Percentiles rank a stretch among this genome's conserved stretches.
Conservation (phyloP, 2,113 vertebrate species). For the Pseudorasbora parva region DNA sequence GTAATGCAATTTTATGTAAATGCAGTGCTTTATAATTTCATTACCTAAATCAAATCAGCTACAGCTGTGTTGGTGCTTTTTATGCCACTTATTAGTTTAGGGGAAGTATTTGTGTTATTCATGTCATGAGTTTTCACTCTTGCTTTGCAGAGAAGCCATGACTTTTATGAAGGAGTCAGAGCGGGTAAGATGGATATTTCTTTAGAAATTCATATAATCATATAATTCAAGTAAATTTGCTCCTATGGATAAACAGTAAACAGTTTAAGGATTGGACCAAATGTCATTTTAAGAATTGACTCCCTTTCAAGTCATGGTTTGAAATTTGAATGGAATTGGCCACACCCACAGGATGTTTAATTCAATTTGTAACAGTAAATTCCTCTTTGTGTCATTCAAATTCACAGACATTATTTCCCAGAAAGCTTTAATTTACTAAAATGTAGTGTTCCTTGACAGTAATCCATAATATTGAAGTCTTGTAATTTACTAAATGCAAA, state of each 20-base stretch:
- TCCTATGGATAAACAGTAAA: background rate
- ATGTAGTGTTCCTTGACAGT: background rate
- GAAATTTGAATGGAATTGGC: background rate
- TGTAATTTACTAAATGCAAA: background rate
- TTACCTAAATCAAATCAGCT: background rate
- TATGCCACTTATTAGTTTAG: slow-evolving; percentile 16
- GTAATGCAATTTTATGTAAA: slow-evolving; percentile 38
- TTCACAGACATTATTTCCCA: no score
- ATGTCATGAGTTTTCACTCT: slow-evolving; percentile 43
- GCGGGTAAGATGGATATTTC: slow-evolving; percentile 80
- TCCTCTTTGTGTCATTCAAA: no score
- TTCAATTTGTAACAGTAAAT: background rate
- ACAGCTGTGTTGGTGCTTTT: background rate
- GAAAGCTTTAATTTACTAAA: no score
- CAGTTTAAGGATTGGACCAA: background rate
- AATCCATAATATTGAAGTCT: background rate
- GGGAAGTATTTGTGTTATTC: background rate
- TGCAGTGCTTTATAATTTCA: background rate
- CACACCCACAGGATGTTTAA: background rate
- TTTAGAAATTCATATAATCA: background rate
- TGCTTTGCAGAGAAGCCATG: slow-evolving; percentile 83
- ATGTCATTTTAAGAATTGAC: no score
- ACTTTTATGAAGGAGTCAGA: slow-evolving; percentile 93
- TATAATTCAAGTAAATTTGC: no score
- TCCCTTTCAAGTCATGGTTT: no score